Percentiles rank a stretch among this genome's conserved stretches.
Conservation (phyloP, 2,797 vertebrate genomes). For the Acrocephalus scirpaceus region DNA sequence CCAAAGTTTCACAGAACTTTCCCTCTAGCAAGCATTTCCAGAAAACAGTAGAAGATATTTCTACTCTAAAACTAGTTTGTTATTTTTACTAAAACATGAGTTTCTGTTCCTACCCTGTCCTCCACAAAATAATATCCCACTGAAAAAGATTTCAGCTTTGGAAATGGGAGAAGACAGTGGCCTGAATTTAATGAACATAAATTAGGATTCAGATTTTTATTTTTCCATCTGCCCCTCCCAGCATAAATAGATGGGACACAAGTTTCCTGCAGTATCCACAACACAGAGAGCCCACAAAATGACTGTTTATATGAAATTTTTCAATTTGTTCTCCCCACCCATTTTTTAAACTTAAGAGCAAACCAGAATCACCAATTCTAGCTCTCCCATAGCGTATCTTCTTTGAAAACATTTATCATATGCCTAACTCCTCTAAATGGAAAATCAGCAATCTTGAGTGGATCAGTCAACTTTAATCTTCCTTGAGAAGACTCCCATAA, state of each 20-base stretch:
- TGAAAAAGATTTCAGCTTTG: not conserved
- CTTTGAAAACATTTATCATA: not conserved
- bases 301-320: not conserved
- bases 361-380: not conserved
- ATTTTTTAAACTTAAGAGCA: not conserved
- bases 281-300: not conserved
- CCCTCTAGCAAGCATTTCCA: not conserved
- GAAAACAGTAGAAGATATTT: not conserved
- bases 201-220: not conserved
- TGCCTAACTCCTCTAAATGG: not conserved
- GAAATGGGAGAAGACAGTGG: not conserved
- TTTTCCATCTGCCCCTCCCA: not conserved
- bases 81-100: not conserved
- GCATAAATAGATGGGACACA: not conserved
- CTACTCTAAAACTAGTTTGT: not conserved
- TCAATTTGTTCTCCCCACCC: not conserved
- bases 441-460: not conserved
- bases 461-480: constrained; percentile 37
- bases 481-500: constrained; percentile 7
- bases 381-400: not conserved
- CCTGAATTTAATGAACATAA: not conserved
- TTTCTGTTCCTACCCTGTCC: not conserved
- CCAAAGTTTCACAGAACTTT: not conserved
- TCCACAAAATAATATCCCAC: not conserved
- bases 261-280: not conserved